A percentile compares a stretch with the other conserved stretches of the same genome.
Evolutionary conservation across 2,113 vertebrate species (phyloP).

Genomic region (Mesembrinibis cayennensis): DNA sequence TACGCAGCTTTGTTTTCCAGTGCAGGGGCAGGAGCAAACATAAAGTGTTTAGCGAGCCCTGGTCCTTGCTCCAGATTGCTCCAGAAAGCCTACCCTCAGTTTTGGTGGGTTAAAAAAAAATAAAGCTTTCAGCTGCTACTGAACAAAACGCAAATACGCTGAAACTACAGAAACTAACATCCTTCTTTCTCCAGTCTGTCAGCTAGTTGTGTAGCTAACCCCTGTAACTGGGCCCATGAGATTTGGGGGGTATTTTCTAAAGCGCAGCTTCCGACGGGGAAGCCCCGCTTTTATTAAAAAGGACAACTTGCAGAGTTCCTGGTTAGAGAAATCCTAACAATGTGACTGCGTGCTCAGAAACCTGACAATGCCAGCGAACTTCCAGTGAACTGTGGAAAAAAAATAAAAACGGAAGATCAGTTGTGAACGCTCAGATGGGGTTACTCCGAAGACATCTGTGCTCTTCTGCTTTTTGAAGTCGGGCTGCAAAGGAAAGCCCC

Average conservation of each 20-base stretch:
- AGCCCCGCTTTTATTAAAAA: not conserved
- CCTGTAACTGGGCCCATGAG: not conserved
- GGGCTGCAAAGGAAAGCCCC: not conserved
- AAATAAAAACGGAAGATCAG: not conserved
- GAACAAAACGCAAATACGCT: fast-evolving
- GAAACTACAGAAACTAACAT: not conserved
- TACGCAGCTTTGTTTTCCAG: not conserved
- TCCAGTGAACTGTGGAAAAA: not conserved
- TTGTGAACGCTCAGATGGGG: not conserved
- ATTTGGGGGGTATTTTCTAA: not conserved
- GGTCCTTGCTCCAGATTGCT: not conserved
- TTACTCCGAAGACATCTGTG: not conserved
- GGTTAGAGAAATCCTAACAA: not conserved
- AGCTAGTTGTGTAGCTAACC: not conserved
- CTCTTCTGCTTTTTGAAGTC: not conserved
- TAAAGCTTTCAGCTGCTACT: not conserved
- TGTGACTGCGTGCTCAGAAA: not conserved
- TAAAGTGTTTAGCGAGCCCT: not conserved
- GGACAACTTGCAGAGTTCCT: not conserved
- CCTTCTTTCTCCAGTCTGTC: not conserved
- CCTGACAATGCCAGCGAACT: not conserved
- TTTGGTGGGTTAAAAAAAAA: not conserved
- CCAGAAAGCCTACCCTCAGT: not conserved
- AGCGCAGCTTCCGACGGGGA: fast-evolving
- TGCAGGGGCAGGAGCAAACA: not conserved